A percentile compares a stretch with the other conserved stretches of the same genome.
Conservation (phyloP, 2,888 invertebrate species). For the Plagiodera versicolora region DNA sequence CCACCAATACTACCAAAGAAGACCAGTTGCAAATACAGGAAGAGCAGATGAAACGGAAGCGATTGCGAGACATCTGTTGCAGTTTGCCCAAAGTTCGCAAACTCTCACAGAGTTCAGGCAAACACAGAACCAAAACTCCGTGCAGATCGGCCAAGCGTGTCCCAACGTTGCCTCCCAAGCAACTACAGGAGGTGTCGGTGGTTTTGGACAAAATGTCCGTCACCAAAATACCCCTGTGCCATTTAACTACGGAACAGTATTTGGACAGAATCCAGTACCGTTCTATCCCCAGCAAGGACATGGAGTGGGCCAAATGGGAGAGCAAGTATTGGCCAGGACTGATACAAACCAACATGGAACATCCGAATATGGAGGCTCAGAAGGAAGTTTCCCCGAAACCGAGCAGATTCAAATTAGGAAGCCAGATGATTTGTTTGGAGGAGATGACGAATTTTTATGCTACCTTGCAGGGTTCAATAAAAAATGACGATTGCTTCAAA, state of each 20-base stretch:
- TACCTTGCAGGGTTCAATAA: constrained; percentile 19
- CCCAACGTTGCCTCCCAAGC: constrained; percentile 7
- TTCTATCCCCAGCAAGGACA: constrained; percentile 9
- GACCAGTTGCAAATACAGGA: not conserved
- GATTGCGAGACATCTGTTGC: constrained; percentile 25
- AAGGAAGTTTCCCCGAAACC: not conserved
- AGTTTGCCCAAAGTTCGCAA: constrained; percentile 27
- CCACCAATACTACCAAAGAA: not conserved
- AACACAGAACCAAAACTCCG: constrained; percentile 9
- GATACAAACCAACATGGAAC: constrained; percentile 16
- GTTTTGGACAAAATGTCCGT: constrained; percentile 10
- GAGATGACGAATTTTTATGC: constrained; percentile 19
- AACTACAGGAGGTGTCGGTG: constrained; percentile 3
- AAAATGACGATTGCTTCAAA: constrained; percentile 8
- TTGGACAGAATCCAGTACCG: constrained; percentile 7
- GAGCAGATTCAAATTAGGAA: constrained; percentile 8
- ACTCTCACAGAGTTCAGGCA: constrained; percentile 25
- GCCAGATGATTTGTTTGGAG: constrained; percentile 14
- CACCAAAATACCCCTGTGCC: not conserved
- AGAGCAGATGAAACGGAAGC: not conserved
- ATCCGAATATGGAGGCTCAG: not conserved
- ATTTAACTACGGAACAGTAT: not conserved
- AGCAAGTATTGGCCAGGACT: not conserved
- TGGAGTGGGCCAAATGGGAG: constrained; percentile 7
- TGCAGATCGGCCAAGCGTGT: constrained; percentile 5